Base-by-base conservation (phyloP, 2,888 invertebrate species). In the Papilio protenor region DNA sequence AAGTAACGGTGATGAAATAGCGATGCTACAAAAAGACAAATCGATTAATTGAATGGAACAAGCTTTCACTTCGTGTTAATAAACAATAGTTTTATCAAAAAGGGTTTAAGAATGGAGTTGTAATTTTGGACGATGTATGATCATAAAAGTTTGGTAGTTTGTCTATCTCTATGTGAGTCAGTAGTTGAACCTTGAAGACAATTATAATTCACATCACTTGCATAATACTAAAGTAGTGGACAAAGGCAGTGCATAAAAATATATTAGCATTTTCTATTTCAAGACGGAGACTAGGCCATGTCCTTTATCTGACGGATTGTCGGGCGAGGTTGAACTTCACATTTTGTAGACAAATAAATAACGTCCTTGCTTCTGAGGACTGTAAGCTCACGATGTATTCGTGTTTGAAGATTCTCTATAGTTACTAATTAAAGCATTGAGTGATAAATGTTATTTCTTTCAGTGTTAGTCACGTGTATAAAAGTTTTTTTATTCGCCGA, bases 51-150 rank as follows among this genome's bases (percentile, higher is more conserved):
- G 74, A 69, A 61, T 75, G 33, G 74, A 74, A 73, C 33, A 18
- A n/a, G 61, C 74, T 77, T 77, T 77, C 77, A 74, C 77, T 74
- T 10, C 61, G 52, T 72, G 76, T 76, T 52, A 72, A 76, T 49
- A 64, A 76, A 76, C 72, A 33, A 52, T 45, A 64, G 64, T 10
- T 47, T 33, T 33, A 33, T 52, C 14, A 73, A 52, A 21, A 33
- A n/a, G 40, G 61, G 21, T 61, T 33, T 2, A 64, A 18, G 2
- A 5, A 61, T 6, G 1, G 1, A 5, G n/a, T 10, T 18, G 4
- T 64, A 40, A n/a, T 40, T 40, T 64, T 64, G 16, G 18, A 2
- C 27, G 5, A 16, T 27, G 14, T 33, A 33, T 21, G 18, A 18
- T n/a, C n/a, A 2, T 55, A 2, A n/a, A 55, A 0, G 8, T n/a